Evolutionary conservation across 2,797 vertebrate genomes (phyloP).

Genomic region (Xenopus petersii): DNA sequence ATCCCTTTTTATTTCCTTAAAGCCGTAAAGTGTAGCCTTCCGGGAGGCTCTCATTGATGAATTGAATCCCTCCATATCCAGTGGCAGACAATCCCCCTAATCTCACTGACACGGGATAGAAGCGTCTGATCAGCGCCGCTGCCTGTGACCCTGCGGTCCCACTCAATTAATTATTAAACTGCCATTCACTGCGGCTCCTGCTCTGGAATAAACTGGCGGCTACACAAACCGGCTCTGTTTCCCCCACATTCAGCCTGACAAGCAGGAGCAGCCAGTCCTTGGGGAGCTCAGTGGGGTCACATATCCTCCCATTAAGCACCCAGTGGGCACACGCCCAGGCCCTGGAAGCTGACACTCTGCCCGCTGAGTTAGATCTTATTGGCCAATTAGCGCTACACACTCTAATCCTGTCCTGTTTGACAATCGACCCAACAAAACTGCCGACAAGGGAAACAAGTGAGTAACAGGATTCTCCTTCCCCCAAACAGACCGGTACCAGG

Average conservation of each 20-base stretch:
- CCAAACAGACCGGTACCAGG: background rate
- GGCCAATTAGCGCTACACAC: conserved; percentile 7
- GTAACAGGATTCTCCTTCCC: background rate
- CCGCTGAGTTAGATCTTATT: conserved; percentile 6
- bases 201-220: conserved; percentile 24
- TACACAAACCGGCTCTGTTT: background rate
- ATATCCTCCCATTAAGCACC: background rate
- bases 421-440: conserved; percentile 1
- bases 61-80: conserved; percentile 57
- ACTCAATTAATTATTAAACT: conserved; percentile 54
- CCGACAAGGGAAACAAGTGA: conserved; percentile 11
- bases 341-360: conserved; percentile 14
- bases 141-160: conserved; percentile 53
- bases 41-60: conserved; percentile 62
- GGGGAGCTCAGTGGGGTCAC: conserved; percentile 16
- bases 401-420: background rate
- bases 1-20: conserved; percentile 65
- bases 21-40: conserved; percentile 56
- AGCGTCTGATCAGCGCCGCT: conserved; percentile 52
- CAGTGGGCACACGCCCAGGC: no score
- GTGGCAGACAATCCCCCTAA: conserved; percentile 60
- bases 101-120: conserved; percentile 52
- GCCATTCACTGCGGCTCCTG: conserved; percentile 2
- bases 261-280: conserved; percentile 22
- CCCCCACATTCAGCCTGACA: conserved; percentile 31